Evolutionary conservation across 53 echinoderm and acorn worm species (phyloP).

Genomic region (Mesocentrotus franciscanus): DNA sequence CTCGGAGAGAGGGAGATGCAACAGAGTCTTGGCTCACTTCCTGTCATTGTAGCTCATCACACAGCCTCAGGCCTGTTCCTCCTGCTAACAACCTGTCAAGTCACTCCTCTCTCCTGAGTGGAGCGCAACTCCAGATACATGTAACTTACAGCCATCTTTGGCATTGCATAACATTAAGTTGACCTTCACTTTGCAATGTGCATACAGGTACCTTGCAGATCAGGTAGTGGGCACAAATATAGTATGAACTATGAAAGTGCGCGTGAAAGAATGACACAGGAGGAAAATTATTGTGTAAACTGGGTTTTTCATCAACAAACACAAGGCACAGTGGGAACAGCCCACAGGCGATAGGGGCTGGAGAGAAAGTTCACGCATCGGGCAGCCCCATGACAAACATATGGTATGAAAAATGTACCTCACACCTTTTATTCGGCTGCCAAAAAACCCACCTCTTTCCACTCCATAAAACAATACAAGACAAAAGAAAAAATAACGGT

Average conservation of each 20-base stretch:
- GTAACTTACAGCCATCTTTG: neutral
- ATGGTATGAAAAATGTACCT: conserved; percentile 50
- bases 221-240: neutral
- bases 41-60: conserved; percentile 66
- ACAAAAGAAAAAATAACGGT: conserved; percentile 5
- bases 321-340: conserved; percentile 36
- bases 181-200: neutral
- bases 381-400: conserved; percentile 51
- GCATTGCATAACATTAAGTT: neutral
- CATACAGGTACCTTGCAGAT: neutral
- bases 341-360: conserved; percentile 4
- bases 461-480: neutral
- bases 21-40: conserved; percentile 59
- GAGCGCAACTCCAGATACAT: neutral
- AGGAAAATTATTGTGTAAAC: neutral
- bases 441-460: conserved; percentile 28
- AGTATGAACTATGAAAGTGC: neutral
- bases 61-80: conserved; percentile 26
- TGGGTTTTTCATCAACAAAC: neutral
- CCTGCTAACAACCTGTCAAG: neutral
- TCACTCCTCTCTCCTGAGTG: neutral
- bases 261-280: neutral
- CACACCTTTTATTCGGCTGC: conserved; percentile 31
- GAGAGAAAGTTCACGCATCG: conserved; percentile 29
- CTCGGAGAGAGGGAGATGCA: conserved; percentile 41